These are phyloP conservation scores for Drosophila bocki DNA, from an alignment of 1,140 invertebrate genomes.

Conservation along the genomic window DNA sequence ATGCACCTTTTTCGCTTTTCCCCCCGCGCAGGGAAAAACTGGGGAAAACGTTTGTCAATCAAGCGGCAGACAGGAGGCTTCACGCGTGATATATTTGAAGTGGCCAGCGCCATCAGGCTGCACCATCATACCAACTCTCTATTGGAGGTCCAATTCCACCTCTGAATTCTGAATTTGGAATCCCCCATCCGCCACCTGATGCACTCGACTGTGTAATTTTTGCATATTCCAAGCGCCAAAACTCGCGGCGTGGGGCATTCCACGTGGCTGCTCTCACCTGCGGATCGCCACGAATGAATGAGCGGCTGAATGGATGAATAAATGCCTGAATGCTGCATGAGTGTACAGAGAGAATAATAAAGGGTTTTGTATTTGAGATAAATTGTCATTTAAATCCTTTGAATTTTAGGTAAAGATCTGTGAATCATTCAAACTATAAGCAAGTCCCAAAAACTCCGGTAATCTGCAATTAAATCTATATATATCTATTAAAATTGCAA, in stretches of 20 bases:
- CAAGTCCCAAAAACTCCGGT: not conserved
- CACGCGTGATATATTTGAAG: conserved; percentile 81
- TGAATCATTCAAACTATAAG: not conserved
- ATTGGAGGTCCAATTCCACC: conserved; percentile 10
- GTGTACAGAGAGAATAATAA: conserved; percentile 7
- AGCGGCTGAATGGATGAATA: conserved; percentile 52
- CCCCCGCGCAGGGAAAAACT: not conserved
- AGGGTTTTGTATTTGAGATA: no score
- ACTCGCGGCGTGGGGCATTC: conserved; percentile 60
- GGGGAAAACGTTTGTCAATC: conserved; percentile 68
- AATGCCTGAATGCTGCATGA: conserved; percentile 51
- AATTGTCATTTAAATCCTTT: not conserved
- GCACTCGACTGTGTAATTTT: conserved; percentile 78
- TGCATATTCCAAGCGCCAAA: conserved; percentile 70
- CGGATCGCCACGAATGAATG: conserved; percentile 73
- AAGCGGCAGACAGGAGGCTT: conserved; percentile 67
- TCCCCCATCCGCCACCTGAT: conserved; percentile 38
- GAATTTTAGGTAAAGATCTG: not conserved
- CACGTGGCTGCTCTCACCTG: conserved; percentile 79
- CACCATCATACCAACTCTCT: conserved; percentile 1
- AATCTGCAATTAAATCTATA: no score
- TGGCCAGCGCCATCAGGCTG: conserved; percentile 40
- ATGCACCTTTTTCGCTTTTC: conserved; percentile 53
- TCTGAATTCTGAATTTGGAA: not conserved
- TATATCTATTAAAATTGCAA: no score